phyloP scores from a whole-genome alignment of 2,113 vertebrate species.

The Laticauda colubrina region DNA sequence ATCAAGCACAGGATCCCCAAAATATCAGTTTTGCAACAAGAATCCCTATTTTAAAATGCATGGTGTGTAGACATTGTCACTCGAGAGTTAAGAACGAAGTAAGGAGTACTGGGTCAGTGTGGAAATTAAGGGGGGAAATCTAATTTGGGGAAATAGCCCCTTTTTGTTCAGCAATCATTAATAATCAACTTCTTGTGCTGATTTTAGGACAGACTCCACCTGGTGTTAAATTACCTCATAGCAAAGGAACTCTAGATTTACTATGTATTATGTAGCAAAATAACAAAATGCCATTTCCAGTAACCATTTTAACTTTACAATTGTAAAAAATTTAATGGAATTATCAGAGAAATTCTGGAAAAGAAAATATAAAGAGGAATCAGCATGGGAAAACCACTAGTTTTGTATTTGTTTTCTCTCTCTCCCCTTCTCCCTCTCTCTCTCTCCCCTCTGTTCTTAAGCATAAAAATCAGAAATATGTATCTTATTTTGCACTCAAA shows the following conservation, averaged over 20 bases:
- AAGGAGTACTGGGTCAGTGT: not conserved
- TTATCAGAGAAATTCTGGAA: not conserved
- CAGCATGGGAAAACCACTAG: not conserved
- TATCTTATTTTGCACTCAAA: conserved; percentile 45
- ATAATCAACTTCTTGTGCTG: not conserved
- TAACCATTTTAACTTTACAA: not conserved
- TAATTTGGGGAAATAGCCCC: not conserved
- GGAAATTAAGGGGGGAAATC: not conserved
- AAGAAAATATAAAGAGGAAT: conserved; percentile 15
- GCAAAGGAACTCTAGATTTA: not conserved
- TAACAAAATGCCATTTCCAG: not conserved
- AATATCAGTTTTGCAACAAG: not conserved
- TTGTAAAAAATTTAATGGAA: not conserved
- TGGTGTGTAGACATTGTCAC: not conserved
- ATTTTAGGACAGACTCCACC: not conserved
- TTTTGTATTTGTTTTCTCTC: not conserved
- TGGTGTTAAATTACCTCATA: not conserved
- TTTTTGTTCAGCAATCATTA: not conserved
- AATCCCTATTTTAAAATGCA: not conserved
- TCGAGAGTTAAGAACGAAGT: not conserved
- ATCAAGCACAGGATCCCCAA: not conserved
- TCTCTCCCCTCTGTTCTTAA: not conserved
- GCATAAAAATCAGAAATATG: conserved; percentile 12
- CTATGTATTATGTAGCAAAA: not conserved
- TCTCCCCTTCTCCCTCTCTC: too few species aligned